Conservation (phyloP, 2,797 vertebrate species). For the Pseudocheirus occidentalis region DNA sequence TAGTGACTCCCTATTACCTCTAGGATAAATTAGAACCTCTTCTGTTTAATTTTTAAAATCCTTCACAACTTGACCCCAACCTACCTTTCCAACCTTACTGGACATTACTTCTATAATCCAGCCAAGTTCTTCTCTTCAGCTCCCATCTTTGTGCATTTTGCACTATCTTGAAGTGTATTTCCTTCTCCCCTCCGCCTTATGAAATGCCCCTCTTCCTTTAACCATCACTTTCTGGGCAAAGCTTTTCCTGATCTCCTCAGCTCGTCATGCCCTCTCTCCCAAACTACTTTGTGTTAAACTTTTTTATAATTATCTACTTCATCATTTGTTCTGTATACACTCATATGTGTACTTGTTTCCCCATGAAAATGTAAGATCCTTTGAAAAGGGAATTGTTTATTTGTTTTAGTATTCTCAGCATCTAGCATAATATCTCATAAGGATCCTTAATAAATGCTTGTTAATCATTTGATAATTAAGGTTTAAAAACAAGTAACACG, state of each 20-base stretch:
- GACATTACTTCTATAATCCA: background rate
- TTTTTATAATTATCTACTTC: background rate
- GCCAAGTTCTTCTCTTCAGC: background rate
- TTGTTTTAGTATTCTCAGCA: background rate
- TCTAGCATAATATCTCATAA: background rate
- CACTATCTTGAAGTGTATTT: background rate
- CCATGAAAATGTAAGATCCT: background rate
- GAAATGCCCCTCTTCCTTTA: background rate
- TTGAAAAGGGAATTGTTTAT: background rate
- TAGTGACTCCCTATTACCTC: background rate
- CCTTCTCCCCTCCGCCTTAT: background rate
- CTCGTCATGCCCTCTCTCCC: background rate
- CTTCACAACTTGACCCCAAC: background rate
- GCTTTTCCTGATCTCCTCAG: background rate
- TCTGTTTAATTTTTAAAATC: background rate
- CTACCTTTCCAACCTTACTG: background rate
- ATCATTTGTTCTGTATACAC: background rate
- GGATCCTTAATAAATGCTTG: background rate
- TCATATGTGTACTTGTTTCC: background rate
- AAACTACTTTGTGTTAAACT: background rate
- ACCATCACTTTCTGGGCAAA: background rate
- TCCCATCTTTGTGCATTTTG: background rate
- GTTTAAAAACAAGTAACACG: background rate
- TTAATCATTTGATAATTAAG: background rate
- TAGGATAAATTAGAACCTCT: background rate